These are phyloP conservation scores for Prosopocoilus inquinatus DNA, from an alignment of 2,888 invertebrate genomes.

Conservation along the genomic window DNA sequence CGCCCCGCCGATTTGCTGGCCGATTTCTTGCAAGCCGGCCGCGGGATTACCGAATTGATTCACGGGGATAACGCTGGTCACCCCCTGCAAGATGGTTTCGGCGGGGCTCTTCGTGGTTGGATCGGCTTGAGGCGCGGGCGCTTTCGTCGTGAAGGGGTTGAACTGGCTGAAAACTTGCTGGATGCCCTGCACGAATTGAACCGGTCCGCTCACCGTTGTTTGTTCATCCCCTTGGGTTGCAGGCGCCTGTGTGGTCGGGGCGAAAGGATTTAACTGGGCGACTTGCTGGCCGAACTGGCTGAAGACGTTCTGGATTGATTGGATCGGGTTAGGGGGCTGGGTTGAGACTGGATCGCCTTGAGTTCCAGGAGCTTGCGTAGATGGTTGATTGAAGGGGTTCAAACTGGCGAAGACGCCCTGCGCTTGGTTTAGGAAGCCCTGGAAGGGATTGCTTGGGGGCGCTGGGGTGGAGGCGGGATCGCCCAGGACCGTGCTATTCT, in stretches of 20 bases:
- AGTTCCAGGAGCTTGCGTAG: slow-evolving; percentile 18
- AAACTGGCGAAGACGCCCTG: slow-evolving; percentile 14
- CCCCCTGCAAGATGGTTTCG: slow-evolving; percentile 16
- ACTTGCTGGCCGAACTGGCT: slow-evolving; percentile 23
- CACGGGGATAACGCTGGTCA: not conserved
- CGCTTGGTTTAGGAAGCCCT: slow-evolving; percentile 15
- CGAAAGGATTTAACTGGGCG: slow-evolving; percentile 22
- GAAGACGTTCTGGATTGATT: slow-evolving; percentile 20
- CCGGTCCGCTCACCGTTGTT: slow-evolving; percentile 9
- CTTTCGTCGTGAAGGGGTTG: slow-evolving; percentile 21
- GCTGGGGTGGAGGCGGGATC: not conserved
- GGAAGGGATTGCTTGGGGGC: slow-evolving; percentile 13
- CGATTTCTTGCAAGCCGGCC: slow-evolving; percentile 12
- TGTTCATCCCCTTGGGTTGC: slow-evolving; percentile 5
- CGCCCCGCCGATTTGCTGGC: slow-evolving; percentile 18
- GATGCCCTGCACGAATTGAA: slow-evolving; percentile 22
- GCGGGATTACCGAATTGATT: slow-evolving; percentile 9
- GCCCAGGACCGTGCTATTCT: slow-evolving; percentile 8
- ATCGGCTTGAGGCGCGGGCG: not conserved
- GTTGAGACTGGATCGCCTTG: slow-evolving; percentile 22
- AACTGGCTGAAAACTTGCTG: slow-evolving; percentile 22
- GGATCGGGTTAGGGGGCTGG: slow-evolving; percentile 16
- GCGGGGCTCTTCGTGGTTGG: not conserved
- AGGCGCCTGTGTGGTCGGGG: slow-evolving; percentile 13
- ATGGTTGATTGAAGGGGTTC: slow-evolving; percentile 27